These are phyloP conservation scores for Ornithorhynchus anatinus DNA, from an alignment of 2,113 vertebrate genomes.

Conservation along the genomic window DNA sequence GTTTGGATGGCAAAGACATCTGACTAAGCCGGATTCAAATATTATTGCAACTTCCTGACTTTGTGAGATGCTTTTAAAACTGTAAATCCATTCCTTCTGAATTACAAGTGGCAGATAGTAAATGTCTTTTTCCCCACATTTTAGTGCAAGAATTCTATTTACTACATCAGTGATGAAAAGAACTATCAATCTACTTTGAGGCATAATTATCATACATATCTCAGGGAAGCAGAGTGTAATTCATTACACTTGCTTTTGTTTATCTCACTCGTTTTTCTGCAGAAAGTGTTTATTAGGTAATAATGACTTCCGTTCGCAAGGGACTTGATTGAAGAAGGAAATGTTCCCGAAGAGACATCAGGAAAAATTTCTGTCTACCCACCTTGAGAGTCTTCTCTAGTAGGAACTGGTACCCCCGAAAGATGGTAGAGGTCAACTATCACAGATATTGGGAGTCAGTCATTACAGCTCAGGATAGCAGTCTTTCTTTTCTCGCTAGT, in stretches of 20 bases:
- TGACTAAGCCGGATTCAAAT: slow-evolving; percentile 73
- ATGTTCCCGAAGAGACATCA: not conserved
- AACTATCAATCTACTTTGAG: slow-evolving; percentile 28
- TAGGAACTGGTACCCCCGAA: too few relatives aligned
- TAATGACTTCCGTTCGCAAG: slow-evolving; percentile 30
- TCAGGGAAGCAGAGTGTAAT: slow-evolving; percentile 46
- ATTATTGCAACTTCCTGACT: slow-evolving; percentile 58
- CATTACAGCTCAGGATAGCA: too few relatives aligned
- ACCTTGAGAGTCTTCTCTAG: too few relatives aligned
- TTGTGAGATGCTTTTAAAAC: slow-evolving; percentile 56
- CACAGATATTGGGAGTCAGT: too few relatives aligned
- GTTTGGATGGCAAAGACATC: slow-evolving; percentile 67
- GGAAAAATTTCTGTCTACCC: not conserved
- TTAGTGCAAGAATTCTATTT: slow-evolving; percentile 43
- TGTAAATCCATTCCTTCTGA: slow-evolving; percentile 61
- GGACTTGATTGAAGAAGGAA: slow-evolving; percentile 24
- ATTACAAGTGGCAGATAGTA: slow-evolving; percentile 54
- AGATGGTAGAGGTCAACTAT: too few relatives aligned
- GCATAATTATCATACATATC: slow-evolving; percentile 14
- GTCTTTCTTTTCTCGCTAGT: too few relatives aligned
- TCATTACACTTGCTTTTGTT: slow-evolving; percentile 39
- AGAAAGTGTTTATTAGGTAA: slow-evolving; percentile 47
- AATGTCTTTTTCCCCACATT: slow-evolving; percentile 35
- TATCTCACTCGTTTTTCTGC: slow-evolving; percentile 37
- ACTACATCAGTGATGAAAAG: slow-evolving; percentile 31